Percentiles rank a stretch among this genome's conserved stretches.
Evolutionary conservation across 1,140 invertebrate species (phyloP).

Genomic region (Subanguina moxae): DNA sequence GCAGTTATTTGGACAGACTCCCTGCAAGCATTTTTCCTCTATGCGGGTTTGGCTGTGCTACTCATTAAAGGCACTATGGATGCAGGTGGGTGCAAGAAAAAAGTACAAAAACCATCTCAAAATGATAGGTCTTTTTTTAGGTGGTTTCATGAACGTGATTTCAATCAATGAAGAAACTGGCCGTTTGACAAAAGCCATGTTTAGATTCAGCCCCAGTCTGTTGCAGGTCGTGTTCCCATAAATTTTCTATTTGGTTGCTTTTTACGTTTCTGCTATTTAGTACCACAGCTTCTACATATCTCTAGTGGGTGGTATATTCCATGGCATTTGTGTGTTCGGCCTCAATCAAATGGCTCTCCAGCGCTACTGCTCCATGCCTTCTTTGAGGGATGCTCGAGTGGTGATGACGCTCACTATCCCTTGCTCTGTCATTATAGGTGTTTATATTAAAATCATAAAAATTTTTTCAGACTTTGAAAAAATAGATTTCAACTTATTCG

Average conservation of each 20-base stretch:
- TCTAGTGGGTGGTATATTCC: constrained; percentile 41
- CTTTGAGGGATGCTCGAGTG: constrained; percentile 31
- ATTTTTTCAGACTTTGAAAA: too few species aligned
- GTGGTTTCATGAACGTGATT: constrained; percentile 37
- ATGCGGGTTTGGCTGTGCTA: constrained; percentile 31
- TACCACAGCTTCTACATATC: constrained; percentile 46
- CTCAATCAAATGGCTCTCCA: constrained; percentile 54
- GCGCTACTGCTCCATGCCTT: constrained; percentile 42
- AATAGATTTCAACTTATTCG: too few species aligned
- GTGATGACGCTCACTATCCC: constrained; percentile 41
- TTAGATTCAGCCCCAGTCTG: constrained; percentile 28
- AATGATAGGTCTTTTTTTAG: constrained; percentile 17
- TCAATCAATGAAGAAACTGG: constrained; percentile 29
- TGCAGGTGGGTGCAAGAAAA: constrained; percentile 15
- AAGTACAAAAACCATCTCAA: too few species aligned
- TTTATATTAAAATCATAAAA: too few species aligned
- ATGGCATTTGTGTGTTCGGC: constrained; percentile 45
- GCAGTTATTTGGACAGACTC: constrained; percentile 53
- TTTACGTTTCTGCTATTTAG: constrained; percentile 15
- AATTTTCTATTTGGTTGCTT: constrained; percentile 9
- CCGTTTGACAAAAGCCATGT: constrained; percentile 35
- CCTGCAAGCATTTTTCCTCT: constrained; percentile 41
- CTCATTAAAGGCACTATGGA: constrained; percentile 50
- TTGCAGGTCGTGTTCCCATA: constrained; percentile 27
- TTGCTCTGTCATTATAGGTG: constrained; percentile 15